phyloP scores from a whole-genome alignment of 2,113 vertebrate genomes.

The Crotophaga sulcirostris region DNA sequence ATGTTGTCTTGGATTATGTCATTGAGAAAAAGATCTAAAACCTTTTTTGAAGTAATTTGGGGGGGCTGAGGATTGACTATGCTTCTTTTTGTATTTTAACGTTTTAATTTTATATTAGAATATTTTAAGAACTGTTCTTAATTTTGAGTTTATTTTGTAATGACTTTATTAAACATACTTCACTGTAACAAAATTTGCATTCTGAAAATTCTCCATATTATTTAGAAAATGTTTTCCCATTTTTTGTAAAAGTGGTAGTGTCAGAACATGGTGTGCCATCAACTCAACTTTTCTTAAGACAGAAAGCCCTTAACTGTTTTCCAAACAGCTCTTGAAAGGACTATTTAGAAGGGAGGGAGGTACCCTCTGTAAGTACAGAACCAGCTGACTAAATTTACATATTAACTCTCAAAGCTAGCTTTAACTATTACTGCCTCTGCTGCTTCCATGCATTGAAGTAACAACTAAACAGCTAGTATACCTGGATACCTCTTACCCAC shows the following conservation, averaged over 20 bases:
- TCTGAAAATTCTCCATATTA: not conserved
- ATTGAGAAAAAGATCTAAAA: not conserved
- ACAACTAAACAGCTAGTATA: not conserved
- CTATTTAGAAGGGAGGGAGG: not conserved
- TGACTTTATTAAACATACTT: not conserved
- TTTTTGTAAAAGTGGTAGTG: not conserved
- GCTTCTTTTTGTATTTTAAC: not conserved
- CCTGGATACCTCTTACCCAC: not conserved
- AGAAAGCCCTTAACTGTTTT: not conserved
- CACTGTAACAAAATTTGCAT: not conserved
- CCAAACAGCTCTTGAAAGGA: not conserved
- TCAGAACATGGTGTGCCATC: not conserved
- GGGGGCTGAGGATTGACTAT: not conserved
- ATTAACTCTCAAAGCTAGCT: not conserved
- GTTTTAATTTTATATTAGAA: not conserved
- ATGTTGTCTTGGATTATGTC: not conserved
- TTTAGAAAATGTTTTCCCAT: not conserved
- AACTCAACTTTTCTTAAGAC: not conserved
- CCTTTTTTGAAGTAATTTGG: not conserved
- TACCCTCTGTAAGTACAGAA: not conserved
- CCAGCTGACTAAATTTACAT: not conserved
- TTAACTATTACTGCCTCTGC: not conserved
- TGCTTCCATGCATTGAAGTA: not conserved
- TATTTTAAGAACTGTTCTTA: not conserved
- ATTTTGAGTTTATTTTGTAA: not conserved